phyloP scores from a whole-genome alignment of 2,113 vertebrate genomes.

The Opisthocomus hoazin region DNA sequence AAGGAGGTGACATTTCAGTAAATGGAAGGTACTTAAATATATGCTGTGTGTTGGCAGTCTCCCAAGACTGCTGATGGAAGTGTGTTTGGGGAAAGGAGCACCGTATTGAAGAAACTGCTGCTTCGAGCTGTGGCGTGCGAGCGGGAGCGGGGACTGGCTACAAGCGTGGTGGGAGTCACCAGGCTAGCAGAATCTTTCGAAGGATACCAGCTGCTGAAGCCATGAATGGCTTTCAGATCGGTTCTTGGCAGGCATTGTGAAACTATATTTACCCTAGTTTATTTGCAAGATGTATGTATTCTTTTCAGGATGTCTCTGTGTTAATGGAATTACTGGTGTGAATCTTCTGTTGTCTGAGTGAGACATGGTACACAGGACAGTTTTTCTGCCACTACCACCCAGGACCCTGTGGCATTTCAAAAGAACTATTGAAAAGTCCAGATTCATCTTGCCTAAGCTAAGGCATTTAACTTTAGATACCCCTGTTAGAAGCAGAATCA shows the following conservation, averaged over 20 bases:
- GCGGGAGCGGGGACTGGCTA: background rate
- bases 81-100: background rate
- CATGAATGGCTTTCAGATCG: background rate
- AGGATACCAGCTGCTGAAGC: background rate
- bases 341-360: background rate
- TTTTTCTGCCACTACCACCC: background rate
- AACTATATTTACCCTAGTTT: background rate
- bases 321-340: background rate
- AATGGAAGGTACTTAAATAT: slow-evolving; percentile 24
- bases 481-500: background rate
- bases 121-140: background rate
- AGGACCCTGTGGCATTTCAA: background rate
- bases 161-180: background rate
- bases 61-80: background rate
- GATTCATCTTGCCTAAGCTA: background rate
- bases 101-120: background rate
- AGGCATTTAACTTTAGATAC: background rate
- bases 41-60: background rate
- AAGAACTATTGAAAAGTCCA: background rate
- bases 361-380: background rate
- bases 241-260: background rate
- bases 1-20: slow-evolving; percentile 49
- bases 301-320: background rate
- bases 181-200: background rate
- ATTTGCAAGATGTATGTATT: background rate